Evolutionary conservation across 2,797 vertebrate species (phyloP), one percentile per base, ranked within the genome.

Genomic region (Neoniphon sammara): DNA sequence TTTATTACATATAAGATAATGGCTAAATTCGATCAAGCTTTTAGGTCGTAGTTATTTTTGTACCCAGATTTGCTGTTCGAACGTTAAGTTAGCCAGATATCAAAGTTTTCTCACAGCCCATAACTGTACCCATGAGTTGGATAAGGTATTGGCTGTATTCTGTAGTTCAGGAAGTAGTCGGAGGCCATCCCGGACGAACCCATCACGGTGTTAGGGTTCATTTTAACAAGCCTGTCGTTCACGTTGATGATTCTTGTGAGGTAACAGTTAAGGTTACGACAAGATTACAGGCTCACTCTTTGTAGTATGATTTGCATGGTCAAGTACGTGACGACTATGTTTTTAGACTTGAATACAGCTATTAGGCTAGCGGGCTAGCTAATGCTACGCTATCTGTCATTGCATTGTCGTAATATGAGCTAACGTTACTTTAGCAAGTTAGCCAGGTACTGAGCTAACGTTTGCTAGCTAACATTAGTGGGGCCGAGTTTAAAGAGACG

Each of bases 401-500:
- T 55, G 23, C 7, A 46, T 5, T 14, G 11, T 21, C 14, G n/a
- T 68, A 73, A 3, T 8, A 15, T 1, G 27, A n/a, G 56, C 68
- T 67, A 21, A 17, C 47, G 71, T 66, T 64, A 61, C 10, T 65
- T 54, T 58, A 62, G 72, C 71, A 58, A 25, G 31, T 75, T 75
- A 74, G 81, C 79, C 49, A 7, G n/a, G 14, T 27, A 66, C 64
- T 7, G 7, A 17, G 31, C 47, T 66, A 42, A 54, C 75, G 84
- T 71, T 63, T 52, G 69, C 52, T 85, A 77, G 75, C 77, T 5
- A 34, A 8, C 31, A 4, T 27, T 70, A 14, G 34, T 52, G n/a
- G 18, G 56, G 42, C 57, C 21, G 46, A 77, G 49, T 92, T 34
- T 92, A 94, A 93, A 93, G 89, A 92, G 89, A 88, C 86, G 42